A percentile compares a stretch with the other conserved stretches of the same genome.
Conservation (phyloP, 2,888 invertebrate species). For the Zeuzera pyrina region DNA sequence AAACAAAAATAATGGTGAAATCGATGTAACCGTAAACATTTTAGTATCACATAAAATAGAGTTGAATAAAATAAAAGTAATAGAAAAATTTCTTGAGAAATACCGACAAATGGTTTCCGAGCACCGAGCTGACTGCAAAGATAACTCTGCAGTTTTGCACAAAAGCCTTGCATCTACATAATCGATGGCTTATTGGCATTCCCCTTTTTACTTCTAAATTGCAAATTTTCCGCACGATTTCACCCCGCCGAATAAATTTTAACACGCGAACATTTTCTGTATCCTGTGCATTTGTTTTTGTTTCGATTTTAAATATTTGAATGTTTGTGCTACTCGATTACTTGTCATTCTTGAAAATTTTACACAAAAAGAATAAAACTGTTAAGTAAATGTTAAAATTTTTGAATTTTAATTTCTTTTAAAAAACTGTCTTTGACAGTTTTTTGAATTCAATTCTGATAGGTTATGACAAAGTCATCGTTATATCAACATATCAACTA, state of each 20-base stretch:
- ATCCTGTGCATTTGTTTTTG: conserved; percentile 35
- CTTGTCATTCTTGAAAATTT: too few relatives aligned
- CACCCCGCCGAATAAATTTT: conserved; percentile 63
- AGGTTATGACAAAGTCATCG: too few relatives aligned
- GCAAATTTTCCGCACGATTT: conserved; percentile 73
- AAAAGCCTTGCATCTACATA: conserved; percentile 68
- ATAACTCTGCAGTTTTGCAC: conserved; percentile 59
- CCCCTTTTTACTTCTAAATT: conserved; percentile 71
- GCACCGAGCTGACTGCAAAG: conserved; percentile 52
- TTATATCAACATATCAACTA: too few relatives aligned
- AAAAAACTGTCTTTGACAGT: too few relatives aligned
- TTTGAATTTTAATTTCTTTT: too few relatives aligned
- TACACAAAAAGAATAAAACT: too few relatives aligned
- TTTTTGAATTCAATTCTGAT: too few relatives aligned
- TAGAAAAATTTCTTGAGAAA: conserved; percentile 42
- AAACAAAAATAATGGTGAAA: too few relatives aligned
- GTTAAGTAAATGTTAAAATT: too few relatives aligned
- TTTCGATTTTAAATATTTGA: conserved; percentile 29
- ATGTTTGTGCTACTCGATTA: conserved; percentile 12
- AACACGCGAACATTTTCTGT: conserved; percentile 49
- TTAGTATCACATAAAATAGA: too few relatives aligned
- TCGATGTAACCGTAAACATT: too few relatives aligned
- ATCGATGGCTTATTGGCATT: conserved; percentile 70
- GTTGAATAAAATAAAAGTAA: too few relatives aligned
- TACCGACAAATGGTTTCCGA: conserved; percentile 58